phyloP scores from a whole-genome alignment of 2,113 vertebrate genomes.

The Mesitornis unicolor region DNA sequence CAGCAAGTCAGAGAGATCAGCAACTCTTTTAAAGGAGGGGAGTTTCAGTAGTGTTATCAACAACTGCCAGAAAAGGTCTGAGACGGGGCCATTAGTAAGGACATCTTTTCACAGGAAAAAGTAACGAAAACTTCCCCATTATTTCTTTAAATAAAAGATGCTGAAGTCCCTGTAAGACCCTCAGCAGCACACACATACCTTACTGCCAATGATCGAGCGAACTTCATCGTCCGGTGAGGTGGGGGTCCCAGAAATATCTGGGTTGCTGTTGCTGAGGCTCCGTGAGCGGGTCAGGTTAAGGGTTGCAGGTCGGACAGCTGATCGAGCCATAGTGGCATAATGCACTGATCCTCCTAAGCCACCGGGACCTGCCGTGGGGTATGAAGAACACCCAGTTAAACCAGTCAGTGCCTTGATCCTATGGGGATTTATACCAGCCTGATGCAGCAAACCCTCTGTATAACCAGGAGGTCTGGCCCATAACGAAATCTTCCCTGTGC shows the following conservation, averaged over 20 bases:
- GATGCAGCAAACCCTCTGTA: not conserved
- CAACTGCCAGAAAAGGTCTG: not conserved
- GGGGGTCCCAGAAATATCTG: constrained; percentile 95
- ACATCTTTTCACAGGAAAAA: not conserved
- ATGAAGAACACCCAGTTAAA: not conserved
- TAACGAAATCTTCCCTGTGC: not conserved
- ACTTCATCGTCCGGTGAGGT: constrained; percentile 97
- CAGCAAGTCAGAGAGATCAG: not conserved
- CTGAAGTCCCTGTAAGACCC: not conserved
- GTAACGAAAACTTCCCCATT: not conserved
- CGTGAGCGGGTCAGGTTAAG: constrained; percentile 94
- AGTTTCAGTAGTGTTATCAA: not conserved
- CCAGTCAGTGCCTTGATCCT: not conserved
- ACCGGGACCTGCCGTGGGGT: constrained; percentile 80
- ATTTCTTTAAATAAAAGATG: not conserved
- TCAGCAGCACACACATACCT: constrained; percentile 74
- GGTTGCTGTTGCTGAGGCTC: constrained; percentile 98
- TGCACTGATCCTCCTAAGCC: constrained; percentile 94
- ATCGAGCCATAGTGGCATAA: constrained; percentile 97
- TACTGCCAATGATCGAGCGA: constrained; percentile 93
- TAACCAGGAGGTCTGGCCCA: not conserved
- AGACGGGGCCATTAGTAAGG: not conserved
- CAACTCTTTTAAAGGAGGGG: not conserved
- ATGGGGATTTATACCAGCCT: not conserved
- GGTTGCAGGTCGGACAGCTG: constrained; percentile 92